phyloP scores from a whole-genome alignment of 2,797 vertebrate genomes.

The Aratinga solstitialis region DNA sequence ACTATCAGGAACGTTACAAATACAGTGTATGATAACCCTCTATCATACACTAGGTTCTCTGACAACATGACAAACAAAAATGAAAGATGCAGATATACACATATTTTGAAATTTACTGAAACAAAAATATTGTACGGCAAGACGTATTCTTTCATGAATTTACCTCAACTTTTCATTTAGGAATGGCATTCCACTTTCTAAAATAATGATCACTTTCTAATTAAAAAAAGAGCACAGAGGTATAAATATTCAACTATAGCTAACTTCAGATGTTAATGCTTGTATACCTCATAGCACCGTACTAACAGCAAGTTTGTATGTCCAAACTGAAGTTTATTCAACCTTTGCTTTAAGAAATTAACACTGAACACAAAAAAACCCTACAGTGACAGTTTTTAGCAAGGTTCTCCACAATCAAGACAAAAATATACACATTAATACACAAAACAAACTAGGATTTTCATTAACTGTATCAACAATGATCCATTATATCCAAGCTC shows the following conservation, averaged over 20 bases:
- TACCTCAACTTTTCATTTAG: not conserved
- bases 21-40: conserved; percentile 11
- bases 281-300: not conserved
- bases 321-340: not conserved
- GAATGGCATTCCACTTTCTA: not conserved
- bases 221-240: not conserved
- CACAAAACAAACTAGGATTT: not conserved
- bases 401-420: not conserved
- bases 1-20: not conserved
- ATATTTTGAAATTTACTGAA: not conserved
- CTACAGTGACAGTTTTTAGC: not conserved
- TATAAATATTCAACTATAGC: not conserved
- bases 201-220: not conserved
- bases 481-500: not conserved
- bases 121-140: not conserved
- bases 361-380: not conserved
- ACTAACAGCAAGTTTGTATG: not conserved
- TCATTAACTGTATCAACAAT: not conserved
- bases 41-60: conserved; percentile 51
- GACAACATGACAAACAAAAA: conserved; percentile 57
- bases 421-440: not conserved
- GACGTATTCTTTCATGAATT: not conserved
- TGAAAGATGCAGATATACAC: conserved; percentile 44
- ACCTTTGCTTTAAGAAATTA: not conserved
- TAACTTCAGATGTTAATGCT: not conserved